A percentile compares a stretch with the other conserved stretches of the same genome.
Evolutionary conservation across 2,113 vertebrate species (phyloP).

Genomic region (Dicaeum eximium): DNA sequence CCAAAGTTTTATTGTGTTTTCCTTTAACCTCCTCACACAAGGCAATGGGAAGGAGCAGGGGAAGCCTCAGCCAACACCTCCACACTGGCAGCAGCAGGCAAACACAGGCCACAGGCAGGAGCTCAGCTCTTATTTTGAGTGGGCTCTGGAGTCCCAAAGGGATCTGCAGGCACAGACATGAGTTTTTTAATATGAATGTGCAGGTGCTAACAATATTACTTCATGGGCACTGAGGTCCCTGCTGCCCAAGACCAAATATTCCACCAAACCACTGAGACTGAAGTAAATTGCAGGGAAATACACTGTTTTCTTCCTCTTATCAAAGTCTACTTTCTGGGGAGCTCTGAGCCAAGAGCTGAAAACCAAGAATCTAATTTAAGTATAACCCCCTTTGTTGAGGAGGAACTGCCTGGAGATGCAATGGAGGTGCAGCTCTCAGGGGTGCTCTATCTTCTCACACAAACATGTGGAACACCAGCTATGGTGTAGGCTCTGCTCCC

Average conservation of each 20-base stretch:
- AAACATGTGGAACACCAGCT: neutral
- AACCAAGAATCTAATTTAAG: neutral
- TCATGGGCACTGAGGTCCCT: neutral
- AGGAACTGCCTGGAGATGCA: neutral
- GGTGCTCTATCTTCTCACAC: neutral
- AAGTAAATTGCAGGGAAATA: constrained; percentile 8
- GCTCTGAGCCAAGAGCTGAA: neutral
- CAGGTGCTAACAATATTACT: constrained; percentile 17
- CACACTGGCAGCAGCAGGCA: neutral
- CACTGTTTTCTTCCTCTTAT: neutral
- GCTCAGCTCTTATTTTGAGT: neutral
- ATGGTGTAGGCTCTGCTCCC: neutral
- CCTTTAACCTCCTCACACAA: constrained; percentile 32
- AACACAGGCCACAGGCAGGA: neutral
- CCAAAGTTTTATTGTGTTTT: constrained; percentile 33
- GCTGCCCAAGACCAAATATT: constrained; percentile 28
- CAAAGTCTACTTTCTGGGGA: neutral
- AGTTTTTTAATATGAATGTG: constrained; percentile 18
- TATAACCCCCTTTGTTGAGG: neutral
- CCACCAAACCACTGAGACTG: neutral
- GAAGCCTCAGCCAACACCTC: neutral
- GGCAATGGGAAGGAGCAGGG: neutral
- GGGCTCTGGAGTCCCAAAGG: neutral
- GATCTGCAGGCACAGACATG: neutral
- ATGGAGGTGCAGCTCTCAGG: neutral